phyloP scores from a whole-genome alignment of 1,140 invertebrate species.

The Eufriesea mexicana region DNA sequence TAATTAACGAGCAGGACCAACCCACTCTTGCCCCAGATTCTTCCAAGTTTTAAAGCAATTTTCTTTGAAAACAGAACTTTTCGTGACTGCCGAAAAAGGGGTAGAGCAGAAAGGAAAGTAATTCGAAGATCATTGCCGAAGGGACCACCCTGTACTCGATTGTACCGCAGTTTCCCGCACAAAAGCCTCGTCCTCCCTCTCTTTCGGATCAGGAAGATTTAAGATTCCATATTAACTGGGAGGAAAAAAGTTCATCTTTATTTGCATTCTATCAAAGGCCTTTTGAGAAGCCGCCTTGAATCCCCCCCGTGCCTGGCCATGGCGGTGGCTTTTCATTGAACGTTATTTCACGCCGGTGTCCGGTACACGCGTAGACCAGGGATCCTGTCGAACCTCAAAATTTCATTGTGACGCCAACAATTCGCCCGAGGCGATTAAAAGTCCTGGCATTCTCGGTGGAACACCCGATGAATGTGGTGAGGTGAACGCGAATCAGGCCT shows the following conservation, averaged over 20 bases:
- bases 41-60: background rate
- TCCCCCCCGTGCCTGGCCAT: background rate
- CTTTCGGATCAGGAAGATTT: slow-evolving; percentile 13
- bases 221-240: slow-evolving; percentile 52
- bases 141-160: background rate
- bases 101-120: background rate
- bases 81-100: background rate
- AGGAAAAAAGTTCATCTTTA: slow-evolving; percentile 46
- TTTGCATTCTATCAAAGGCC: slow-evolving; percentile 47
- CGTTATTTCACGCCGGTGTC: slow-evolving; percentile 32
- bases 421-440: slow-evolving; percentile 24
- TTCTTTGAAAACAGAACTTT: background rate
- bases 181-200: background rate
- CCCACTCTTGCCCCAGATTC: background rate
- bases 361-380: background rate
- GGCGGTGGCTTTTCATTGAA: slow-evolving; percentile 20
- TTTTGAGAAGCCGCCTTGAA: slow-evolving; percentile 33
- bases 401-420: slow-evolving; percentile 39
- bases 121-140: background rate
- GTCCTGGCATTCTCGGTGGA: background rate
- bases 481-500: background rate
- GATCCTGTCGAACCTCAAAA: slow-evolving; percentile 18
- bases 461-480: background rate
- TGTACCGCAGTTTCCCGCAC: background rate
- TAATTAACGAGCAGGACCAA: background rate